phyloP scores from a whole-genome alignment of 2,888 invertebrate species.

The Aphelenchoides bicaudatus region DNA sequence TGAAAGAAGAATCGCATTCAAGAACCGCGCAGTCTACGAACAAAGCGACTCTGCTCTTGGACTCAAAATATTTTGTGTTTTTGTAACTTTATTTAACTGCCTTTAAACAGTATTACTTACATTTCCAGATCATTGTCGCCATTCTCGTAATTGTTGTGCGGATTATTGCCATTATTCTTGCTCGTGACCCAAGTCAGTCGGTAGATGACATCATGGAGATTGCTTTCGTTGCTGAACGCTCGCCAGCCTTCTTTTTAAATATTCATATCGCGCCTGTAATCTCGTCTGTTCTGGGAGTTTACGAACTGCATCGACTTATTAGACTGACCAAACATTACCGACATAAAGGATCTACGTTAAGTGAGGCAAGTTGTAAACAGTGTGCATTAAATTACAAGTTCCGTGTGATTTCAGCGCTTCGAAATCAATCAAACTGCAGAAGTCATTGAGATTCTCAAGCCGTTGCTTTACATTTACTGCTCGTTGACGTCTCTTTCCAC shows the following conservation, averaged over 20 bases:
- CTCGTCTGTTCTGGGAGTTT: not conserved
- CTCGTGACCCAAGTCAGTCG: not conserved
- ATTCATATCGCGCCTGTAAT: slow-evolving; percentile 1
- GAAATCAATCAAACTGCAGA: not conserved
- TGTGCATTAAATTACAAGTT: too few relatives aligned
- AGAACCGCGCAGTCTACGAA: slow-evolving; percentile 2
- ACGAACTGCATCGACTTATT: not conserved
- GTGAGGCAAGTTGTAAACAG: too few relatives aligned
- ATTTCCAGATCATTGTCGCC: not conserved
- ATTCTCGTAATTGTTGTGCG: slow-evolving; percentile 8
- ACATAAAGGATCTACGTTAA: not conserved
- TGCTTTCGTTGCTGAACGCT: not conserved
- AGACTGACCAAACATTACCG: not conserved
- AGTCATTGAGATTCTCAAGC: not conserved
- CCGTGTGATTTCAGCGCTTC: too few relatives aligned
- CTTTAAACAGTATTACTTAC: not conserved
- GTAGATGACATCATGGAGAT: not conserved
- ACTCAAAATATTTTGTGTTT: not conserved
- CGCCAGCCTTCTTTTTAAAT: not conserved
- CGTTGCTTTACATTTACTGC: slow-evolving; percentile 7
- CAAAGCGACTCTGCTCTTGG: not conserved
- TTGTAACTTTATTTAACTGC: not conserved
- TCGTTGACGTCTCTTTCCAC: not conserved
- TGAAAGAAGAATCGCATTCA: slow-evolving; percentile 2
- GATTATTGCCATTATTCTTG: not conserved